Evolutionary conservation across 2,888 invertebrate genomes (phyloP).

Genomic region (Congeria kusceri): DNA sequence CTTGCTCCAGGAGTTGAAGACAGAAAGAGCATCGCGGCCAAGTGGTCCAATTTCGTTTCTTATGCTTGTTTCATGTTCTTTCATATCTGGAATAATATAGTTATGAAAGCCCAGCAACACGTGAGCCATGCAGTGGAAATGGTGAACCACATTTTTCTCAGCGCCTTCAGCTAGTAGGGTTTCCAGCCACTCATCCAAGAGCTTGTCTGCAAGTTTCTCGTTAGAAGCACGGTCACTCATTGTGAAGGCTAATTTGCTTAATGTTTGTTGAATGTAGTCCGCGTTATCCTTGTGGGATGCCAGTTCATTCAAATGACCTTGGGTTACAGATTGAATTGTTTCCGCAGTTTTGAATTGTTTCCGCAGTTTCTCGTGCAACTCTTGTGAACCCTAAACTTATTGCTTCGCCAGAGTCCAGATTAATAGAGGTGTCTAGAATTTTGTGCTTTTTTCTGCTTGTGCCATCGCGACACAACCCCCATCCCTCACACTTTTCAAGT

Average conservation of each 20-base stretch:
- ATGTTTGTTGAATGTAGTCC: slow-evolving; percentile 7
- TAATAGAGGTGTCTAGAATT: slow-evolving; percentile 49
- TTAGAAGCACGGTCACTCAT: too few relatives aligned
- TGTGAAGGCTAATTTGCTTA: slow-evolving; percentile 25
- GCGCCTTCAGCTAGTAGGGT: background rate
- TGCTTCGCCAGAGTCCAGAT: slow-evolving; percentile 34
- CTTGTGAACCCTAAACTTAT: slow-evolving; percentile 29
- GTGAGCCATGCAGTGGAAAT: slow-evolving; percentile 42
- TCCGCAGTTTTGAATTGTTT: too few relatives aligned
- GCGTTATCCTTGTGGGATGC: too few relatives aligned
- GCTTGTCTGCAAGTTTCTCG: slow-evolving; percentile 27
- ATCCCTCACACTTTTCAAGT: slow-evolving; percentile 25
- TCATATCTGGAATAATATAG: slow-evolving; percentile 18
- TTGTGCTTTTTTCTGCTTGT: slow-evolving; percentile 47
- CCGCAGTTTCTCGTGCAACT: slow-evolving; percentile 30
- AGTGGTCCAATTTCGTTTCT: slow-evolving; percentile 17
- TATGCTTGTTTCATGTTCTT: slow-evolving; percentile 11
- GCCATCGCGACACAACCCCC: slow-evolving; percentile 50
- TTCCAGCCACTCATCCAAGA: slow-evolving; percentile 31
- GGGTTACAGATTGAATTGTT: too few relatives aligned
- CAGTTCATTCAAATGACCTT: too few relatives aligned
- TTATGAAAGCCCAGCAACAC: slow-evolving; percentile 46
- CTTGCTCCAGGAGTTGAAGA: slow-evolving; percentile 42
- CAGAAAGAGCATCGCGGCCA: slow-evolving; percentile 38
- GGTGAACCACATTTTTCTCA: slow-evolving; percentile 1